Base-by-base conservation (phyloP, 1,140 invertebrate species). In the Conus ventricosus region DNA sequence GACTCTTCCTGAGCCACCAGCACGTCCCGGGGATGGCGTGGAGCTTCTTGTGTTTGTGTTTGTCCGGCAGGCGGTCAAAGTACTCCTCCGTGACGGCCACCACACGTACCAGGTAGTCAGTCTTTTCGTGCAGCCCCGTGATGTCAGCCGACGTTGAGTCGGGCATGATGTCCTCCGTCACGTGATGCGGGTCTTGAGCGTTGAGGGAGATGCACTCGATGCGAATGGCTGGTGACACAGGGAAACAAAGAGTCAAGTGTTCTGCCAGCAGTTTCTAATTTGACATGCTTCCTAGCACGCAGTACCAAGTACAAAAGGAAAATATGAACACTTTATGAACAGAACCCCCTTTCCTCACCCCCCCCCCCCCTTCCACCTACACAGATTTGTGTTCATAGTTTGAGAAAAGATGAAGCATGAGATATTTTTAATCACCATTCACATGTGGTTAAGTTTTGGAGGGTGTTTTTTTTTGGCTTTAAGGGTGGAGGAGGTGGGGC, bases 61-160 rank as follows among this genome's bases (percentile, higher is more conserved):
- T 92, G 54, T 93, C 92, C 8, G 93, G 93, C n/a, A 95, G 91
- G 60, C 92, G 88, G 87, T 95, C 93, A 92, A 95, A 95, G 90
- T 93, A 95, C 90, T 95, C 95, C 84, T 95, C 94, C 17, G 95
- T 95, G 20, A 95, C 92, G 2, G 94, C 94, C 63, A 94, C 94
- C 17, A 95, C 92, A 51, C 93, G 92, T 53, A 95, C 84, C 63
- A 93, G 89, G 90, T 95, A 95, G 82, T 94, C 94, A 7, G 94
- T 95, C 57, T 94, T 94, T 89, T 95, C 95, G 67, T 90, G 87
- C 39, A 95, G 88, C 57, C 92, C 91, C 67, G 94, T 92, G 10
- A 95, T 90, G 25, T 93, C 92, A 11, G 93, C 92, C 13, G 83
- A 89, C 27, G 91, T 94, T 11, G 92, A 91, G 90, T 95, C 94